Percentiles rank a stretch among this genome's conserved stretches.
Conservation (phyloP, 2,797 vertebrate species). For the Myotis findleyi region DNA sequence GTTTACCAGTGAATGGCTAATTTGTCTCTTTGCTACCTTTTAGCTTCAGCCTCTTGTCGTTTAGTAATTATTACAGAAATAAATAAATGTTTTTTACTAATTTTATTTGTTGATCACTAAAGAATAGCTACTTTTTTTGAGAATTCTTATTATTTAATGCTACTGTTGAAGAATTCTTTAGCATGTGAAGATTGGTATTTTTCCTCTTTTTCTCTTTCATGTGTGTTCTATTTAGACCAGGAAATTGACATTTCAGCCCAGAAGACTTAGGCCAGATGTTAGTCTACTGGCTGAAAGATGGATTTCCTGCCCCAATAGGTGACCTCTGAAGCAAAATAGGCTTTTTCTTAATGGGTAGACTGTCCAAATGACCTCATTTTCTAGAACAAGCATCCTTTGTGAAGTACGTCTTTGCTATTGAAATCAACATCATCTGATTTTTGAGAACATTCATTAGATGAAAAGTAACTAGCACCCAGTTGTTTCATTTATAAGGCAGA, state of each 20-base stretch:
- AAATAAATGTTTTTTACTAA: not conserved
- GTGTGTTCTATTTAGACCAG: slow-evolving; percentile 77
- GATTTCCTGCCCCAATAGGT: slow-evolving; percentile 83
- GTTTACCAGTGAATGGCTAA: not conserved
- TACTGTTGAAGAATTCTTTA: slow-evolving; percentile 10
- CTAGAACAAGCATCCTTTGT: slow-evolving; percentile 81
- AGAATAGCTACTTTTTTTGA: not conserved
- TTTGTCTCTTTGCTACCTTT: not conserved
- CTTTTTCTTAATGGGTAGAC: slow-evolving; percentile 79
- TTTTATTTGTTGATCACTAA: slow-evolving; percentile 41
- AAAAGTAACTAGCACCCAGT: slow-evolving; percentile 66
- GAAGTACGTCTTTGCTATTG: slow-evolving; percentile 66
- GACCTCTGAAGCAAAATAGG: slow-evolving; percentile 81
- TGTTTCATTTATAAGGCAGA: slow-evolving; percentile 51
- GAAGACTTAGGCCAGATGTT: slow-evolving; percentile 82
- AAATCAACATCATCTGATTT: slow-evolving; percentile 81
- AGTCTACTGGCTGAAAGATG: slow-evolving; percentile 74
- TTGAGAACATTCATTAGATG: slow-evolving; percentile 74
- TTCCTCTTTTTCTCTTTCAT: slow-evolving; percentile 62
- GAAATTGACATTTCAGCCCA: slow-evolving; percentile 77
- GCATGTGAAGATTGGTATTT: slow-evolving; percentile 21
- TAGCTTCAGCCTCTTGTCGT: not conserved
- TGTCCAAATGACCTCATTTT: slow-evolving; percentile 80
- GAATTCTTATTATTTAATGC: not conserved
- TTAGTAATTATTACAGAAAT: not conserved